phyloP scores from a whole-genome alignment of 2,113 vertebrate genomes.

The Corydoras maculifer region DNA sequence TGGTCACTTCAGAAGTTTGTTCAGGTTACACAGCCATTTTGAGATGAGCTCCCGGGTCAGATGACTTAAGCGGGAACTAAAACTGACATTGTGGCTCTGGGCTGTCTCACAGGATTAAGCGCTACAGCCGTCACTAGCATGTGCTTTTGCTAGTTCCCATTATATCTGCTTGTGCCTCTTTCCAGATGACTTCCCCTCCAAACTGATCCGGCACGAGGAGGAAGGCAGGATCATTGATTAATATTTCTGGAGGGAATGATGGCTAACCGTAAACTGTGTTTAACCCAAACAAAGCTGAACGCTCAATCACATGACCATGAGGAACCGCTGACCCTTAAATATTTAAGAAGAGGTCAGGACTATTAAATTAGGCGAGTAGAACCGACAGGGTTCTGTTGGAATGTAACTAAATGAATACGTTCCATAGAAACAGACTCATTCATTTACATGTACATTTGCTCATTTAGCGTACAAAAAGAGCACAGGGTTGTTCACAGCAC shows the following conservation, averaged over 20 bases:
- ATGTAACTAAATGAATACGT: too few relatives aligned
- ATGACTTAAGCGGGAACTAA: conserved; percentile 61
- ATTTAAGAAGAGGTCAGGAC: conserved; percentile 26
- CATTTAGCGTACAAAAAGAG: too few relatives aligned
- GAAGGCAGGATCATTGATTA: conserved; percentile 70
- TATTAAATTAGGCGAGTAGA: neutral
- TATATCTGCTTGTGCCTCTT: conserved; percentile 71
- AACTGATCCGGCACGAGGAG: conserved; percentile 58
- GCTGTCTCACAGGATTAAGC: conserved; percentile 72
- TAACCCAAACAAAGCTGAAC: conserved; percentile 52
- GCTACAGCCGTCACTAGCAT: conserved; percentile 68
- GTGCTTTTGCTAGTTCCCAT: conserved; percentile 64
- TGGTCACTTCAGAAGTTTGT: conserved; percentile 53
- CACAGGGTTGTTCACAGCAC: too few relatives aligned
- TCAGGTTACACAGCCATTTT: conserved; percentile 60
- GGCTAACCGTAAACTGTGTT: conserved; percentile 61
- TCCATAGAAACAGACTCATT: too few relatives aligned
- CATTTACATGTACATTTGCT: too few relatives aligned
- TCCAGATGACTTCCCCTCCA: conserved; percentile 72
- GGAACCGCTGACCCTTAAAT: conserved; percentile 32
- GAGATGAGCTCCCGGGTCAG: conserved; percentile 52
- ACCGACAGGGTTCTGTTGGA: too few relatives aligned
- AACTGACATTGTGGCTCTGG: conserved; percentile 70
- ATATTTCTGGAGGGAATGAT: conserved; percentile 75
- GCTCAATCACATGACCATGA: conserved; percentile 39